These are phyloP conservation scores for Morpho achilles DNA, from an alignment of 2,888 invertebrate species.

Conservation along the genomic window DNA sequence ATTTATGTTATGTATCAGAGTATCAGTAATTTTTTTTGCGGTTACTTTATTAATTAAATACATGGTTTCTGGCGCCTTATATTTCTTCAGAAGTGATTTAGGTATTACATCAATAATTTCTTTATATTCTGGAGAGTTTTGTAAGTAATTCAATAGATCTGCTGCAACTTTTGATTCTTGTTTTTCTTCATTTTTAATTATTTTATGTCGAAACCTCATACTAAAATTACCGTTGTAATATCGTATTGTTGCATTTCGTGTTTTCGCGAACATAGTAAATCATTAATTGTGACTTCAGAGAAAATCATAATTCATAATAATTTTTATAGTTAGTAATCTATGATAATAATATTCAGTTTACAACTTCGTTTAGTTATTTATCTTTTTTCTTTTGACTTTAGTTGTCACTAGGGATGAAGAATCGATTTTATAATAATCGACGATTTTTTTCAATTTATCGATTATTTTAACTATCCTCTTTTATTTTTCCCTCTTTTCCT, in stretches of 20 bases:
- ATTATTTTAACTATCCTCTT: too few species aligned
- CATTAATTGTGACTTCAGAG: not conserved
- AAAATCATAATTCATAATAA: too few species aligned
- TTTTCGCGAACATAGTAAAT: not conserved
- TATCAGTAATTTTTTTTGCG: slow-evolving; percentile 54
- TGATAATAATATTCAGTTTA: too few species aligned
- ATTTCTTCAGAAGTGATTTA: slow-evolving; percentile 54
- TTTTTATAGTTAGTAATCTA: too few species aligned
- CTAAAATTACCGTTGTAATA: not conserved
- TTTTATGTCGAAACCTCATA: slow-evolving; percentile 38
- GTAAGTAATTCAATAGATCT: slow-evolving; percentile 58
- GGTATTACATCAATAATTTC: slow-evolving; percentile 53
- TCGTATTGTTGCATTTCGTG: not conserved
- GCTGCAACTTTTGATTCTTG: slow-evolving; percentile 42
- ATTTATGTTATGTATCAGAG: slow-evolving; percentile 50
- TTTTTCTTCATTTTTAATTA: slow-evolving; percentile 42
- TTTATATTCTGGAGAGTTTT: slow-evolving; percentile 46
- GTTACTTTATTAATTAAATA: slow-evolving; percentile 62
- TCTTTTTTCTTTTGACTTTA: too few species aligned
- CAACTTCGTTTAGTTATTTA: too few species aligned
- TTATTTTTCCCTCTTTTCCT: too few species aligned
- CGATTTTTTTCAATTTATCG: too few species aligned
- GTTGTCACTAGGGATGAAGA: too few species aligned
- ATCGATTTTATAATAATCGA: too few species aligned
- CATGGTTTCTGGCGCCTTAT: slow-evolving; percentile 56